Conservation (phyloP, 2,113 vertebrate species). For the Prietella phreatophila region DNA sequence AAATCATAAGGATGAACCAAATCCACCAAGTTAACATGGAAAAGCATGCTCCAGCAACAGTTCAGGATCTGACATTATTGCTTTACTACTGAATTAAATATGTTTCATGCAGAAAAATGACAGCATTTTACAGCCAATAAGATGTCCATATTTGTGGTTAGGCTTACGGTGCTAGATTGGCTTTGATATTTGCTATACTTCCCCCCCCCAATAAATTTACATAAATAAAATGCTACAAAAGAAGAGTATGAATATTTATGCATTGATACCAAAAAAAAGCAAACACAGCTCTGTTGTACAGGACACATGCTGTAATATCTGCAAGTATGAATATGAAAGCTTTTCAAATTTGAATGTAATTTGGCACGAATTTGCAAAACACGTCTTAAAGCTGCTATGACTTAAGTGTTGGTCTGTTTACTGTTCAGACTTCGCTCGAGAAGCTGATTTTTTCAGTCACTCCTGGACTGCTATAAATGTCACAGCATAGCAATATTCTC, state of each 20-base stretch:
- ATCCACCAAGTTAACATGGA: not conserved
- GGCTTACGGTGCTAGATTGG: not conserved
- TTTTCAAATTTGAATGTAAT: not conserved
- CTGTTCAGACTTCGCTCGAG: not conserved
- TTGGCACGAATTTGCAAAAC: not conserved
- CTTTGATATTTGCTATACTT: not conserved
- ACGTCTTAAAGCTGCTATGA: not conserved
- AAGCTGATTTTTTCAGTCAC: not conserved
- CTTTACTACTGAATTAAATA: not conserved
- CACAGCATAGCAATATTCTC: not conserved
- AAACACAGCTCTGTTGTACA: not conserved
- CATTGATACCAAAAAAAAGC: not conserved
- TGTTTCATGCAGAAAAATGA: not conserved
- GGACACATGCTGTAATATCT: not conserved
- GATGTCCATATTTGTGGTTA: not conserved
- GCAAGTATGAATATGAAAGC: not conserved
- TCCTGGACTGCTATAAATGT: not conserved
- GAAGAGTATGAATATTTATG: not conserved
- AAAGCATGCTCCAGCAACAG: not conserved
- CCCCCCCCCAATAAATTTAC: too few relatives aligned
- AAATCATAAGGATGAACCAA: too few relatives aligned
- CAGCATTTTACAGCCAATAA: not conserved
- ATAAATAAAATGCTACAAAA: not conserved
- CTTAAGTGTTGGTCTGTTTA: not conserved
- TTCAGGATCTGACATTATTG: not conserved